Percentiles rank a stretch among this genome's conserved stretches.
phyloP scores from a whole-genome alignment of 2,113 vertebrate species.

The Notothenia coriiceps region DNA sequence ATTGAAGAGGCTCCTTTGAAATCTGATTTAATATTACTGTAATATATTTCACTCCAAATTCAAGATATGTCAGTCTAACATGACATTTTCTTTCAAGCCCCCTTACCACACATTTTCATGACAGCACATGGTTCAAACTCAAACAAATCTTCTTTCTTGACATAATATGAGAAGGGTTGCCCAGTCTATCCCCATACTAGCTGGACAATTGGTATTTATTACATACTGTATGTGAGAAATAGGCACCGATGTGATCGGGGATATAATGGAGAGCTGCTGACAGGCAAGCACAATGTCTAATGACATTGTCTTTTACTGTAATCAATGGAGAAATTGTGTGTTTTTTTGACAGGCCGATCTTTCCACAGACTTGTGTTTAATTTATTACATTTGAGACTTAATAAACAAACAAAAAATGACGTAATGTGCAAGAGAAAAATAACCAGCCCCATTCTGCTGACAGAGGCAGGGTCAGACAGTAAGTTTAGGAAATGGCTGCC shows the following conservation, averaged over 20 bases:
- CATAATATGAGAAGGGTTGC: neutral
- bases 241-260: neutral
- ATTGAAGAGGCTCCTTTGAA: neutral
- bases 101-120: conserved; percentile 7
- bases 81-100: neutral
- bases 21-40: neutral
- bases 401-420: conserved; percentile 12
- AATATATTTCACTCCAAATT: too few relatives aligned
- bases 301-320: neutral
- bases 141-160: neutral
- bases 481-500: conserved; percentile 33
- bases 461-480: conserved; percentile 1
- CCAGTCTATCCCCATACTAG: neutral
- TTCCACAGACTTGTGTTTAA: neutral
- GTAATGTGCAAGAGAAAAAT: neutral
- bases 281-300: neutral
- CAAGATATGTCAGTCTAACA: conserved; percentile 10
- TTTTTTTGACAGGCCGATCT: neutral
- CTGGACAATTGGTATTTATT: neutral
- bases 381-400: conserved; percentile 1
- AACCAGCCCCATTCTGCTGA: neutral
- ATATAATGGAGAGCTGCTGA: neutral
- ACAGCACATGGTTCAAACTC: neutral
- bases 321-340: neutral
- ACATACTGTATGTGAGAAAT: neutral